phyloP scores from a whole-genome alignment of 2,888 invertebrate genomes.

The Drosophila kokeensis region DNA sequence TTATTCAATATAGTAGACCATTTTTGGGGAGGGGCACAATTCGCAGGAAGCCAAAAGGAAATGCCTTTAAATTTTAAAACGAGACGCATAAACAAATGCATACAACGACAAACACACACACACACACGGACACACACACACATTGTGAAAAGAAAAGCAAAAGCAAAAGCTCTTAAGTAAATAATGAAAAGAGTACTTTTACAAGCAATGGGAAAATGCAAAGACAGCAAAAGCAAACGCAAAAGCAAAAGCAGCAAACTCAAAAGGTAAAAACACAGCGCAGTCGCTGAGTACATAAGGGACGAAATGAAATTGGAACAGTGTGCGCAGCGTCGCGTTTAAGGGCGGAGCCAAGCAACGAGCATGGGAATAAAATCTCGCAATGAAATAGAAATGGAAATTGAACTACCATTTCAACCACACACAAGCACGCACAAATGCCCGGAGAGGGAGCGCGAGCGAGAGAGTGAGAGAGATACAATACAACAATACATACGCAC shows the following conservation, averaged over 20 bases:
- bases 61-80: slow-evolving; percentile 80
- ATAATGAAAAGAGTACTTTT: slow-evolving; percentile 68
- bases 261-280: slow-evolving; percentile 40
- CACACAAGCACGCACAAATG: slow-evolving; percentile 30
- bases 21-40: slow-evolving; percentile 26
- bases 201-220: slow-evolving; percentile 53
- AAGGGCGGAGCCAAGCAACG: slow-evolving; percentile 64
- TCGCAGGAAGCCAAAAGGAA: slow-evolving; percentile 48
- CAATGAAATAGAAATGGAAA: slow-evolving; percentile 64
- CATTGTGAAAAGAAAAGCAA: slow-evolving; percentile 26
- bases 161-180: slow-evolving; percentile 74
- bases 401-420: slow-evolving; percentile 66
- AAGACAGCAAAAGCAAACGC: slow-evolving; percentile 44
- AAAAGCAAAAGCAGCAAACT: slow-evolving; percentile 40
- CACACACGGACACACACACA: slow-evolving; percentile 24
- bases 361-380: slow-evolving; percentile 58
- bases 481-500: slow-evolving; percentile 32
- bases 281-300: slow-evolving; percentile 59
- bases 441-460: not conserved
- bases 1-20: slow-evolving; percentile 75
- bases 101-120: slow-evolving; percentile 38
- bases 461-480: slow-evolving; percentile 29
- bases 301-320: slow-evolving; percentile 66
- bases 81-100: slow-evolving; percentile 81
- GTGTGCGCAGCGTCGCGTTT: slow-evolving; percentile 47